Evolutionary conservation across 2,113 vertebrate species (phyloP).

Genomic region (Sinocyclocheilus grahami): DNA sequence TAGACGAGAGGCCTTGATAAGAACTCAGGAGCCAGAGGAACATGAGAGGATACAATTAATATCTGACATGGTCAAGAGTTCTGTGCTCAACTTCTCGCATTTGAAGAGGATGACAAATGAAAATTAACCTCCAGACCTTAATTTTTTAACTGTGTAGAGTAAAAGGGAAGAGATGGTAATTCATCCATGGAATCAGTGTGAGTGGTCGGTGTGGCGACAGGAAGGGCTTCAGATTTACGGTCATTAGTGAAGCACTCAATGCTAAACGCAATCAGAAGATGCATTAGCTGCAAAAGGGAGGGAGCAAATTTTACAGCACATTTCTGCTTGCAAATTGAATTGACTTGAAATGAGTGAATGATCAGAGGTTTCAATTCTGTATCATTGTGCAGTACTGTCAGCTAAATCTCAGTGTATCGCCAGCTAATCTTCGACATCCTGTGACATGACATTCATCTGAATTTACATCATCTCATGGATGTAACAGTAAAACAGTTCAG

Average conservation of each 20-base stretch:
- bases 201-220: slow-evolving; percentile 68
- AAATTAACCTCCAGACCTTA: slow-evolving; percentile 74
- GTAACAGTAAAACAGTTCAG: too few relatives aligned
- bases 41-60: slow-evolving; percentile 73
- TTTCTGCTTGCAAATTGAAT: slow-evolving; percentile 56
- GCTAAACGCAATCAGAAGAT: slow-evolving; percentile 73
- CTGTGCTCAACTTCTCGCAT: slow-evolving; percentile 72
- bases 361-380: slow-evolving; percentile 40
- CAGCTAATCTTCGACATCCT: not conserved
- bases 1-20: slow-evolving; percentile 30
- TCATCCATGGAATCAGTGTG: slow-evolving; percentile 74
- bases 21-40: slow-evolving; percentile 13
- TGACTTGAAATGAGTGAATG: slow-evolving; percentile 63
- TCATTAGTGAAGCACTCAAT: slow-evolving; percentile 76
- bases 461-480: too few relatives aligned
- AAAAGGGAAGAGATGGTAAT: slow-evolving; percentile 74
- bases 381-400: not conserved
- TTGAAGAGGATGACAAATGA: slow-evolving; percentile 69
- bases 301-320: slow-evolving; percentile 59
- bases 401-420: not conserved
- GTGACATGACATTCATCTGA: too few relatives aligned
- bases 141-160: slow-evolving; percentile 72
- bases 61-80: slow-evolving; percentile 72
- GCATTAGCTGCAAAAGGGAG: slow-evolving; percentile 69
- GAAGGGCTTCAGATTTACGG: slow-evolving; percentile 77